These are phyloP conservation scores for Orthonyx spaldingii DNA, from an alignment of 2,113 vertebrate genomes.

Conservation along the genomic window DNA sequence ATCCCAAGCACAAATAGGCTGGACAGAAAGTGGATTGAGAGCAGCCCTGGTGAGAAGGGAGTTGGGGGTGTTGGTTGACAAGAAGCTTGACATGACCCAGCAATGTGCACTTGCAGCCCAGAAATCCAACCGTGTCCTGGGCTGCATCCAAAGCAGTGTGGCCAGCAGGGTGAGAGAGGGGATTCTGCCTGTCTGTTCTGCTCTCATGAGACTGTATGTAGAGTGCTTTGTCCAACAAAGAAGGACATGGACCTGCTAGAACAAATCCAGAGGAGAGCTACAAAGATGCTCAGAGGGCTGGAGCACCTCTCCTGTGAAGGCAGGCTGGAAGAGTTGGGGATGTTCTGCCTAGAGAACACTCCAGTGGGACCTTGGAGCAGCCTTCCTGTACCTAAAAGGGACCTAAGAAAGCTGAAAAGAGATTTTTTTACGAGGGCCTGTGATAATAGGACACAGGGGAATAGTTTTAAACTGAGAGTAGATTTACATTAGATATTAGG, in stretches of 20 bases:
- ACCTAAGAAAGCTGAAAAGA: not conserved
- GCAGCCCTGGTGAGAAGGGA: not conserved
- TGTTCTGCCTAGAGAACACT: not conserved
- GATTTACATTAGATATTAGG: not conserved
- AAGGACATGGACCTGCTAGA: not conserved
- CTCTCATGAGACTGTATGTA: not conserved
- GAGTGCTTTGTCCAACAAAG: not conserved
- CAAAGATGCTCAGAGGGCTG: not conserved
- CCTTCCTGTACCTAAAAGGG: not conserved
- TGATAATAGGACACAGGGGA: not conserved
- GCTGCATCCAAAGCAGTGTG: not conserved
- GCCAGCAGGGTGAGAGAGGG: no score
- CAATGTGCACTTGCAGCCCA: not conserved
- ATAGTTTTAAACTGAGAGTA: not conserved
- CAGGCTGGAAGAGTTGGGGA: not conserved
- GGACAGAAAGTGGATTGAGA: not conserved
- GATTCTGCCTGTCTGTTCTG: not conserved
- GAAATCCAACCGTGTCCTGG: fast-evolving
- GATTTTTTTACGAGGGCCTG: not conserved
- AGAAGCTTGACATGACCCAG: not conserved
- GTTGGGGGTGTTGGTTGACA: fast-evolving
- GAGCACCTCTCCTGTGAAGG: not conserved
- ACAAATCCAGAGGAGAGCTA: not conserved
- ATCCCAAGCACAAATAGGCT: not conserved
- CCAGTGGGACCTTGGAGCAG: not conserved